These are phyloP conservation scores for Meta bourneti DNA, from an alignment of 2,888 invertebrate species.

Conservation along the genomic window DNA sequence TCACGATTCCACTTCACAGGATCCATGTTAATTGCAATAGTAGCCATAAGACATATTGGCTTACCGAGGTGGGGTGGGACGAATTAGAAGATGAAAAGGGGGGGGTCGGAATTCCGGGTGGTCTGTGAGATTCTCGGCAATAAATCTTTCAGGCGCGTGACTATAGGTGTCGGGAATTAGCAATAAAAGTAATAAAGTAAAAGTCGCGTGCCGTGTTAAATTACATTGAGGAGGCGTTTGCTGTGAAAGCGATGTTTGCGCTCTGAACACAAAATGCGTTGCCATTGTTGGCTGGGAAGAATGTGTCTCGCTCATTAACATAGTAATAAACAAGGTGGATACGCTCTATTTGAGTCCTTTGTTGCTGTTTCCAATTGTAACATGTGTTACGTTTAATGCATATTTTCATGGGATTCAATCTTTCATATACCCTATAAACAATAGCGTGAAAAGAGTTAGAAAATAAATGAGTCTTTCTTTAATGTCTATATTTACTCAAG, in stretches of 20 bases:
- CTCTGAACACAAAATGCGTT: neutral
- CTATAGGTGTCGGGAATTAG: conserved; percentile 64
- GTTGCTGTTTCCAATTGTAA: no score
- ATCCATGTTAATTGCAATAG: conserved; percentile 71
- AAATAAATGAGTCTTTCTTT: neutral
- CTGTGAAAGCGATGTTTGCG: conserved; percentile 4
- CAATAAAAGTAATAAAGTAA: conserved; percentile 73
- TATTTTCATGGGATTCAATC: no score
- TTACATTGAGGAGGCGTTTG: conserved; percentile 58
- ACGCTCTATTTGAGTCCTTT: no score
- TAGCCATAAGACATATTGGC: conserved; percentile 61
- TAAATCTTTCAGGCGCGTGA: conserved; percentile 76
- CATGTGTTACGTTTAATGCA: no score
- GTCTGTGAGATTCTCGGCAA: conserved; percentile 62
- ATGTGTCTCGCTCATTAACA: neutral
- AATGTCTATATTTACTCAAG: neutral
- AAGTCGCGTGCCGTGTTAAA: conserved; percentile 76
- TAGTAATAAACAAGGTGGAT: neutral
- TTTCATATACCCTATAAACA: no score
- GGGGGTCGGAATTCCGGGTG: conserved; percentile 68
- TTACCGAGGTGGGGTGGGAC: conserved; percentile 56
- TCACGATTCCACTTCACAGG: conserved; percentile 32
- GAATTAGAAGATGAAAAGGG: conserved; percentile 37
- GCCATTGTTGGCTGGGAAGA: conserved; percentile 24
- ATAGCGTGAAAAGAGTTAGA: no score